These are phyloP conservation scores for Nephila pilipes DNA, from an alignment of 1,140 invertebrate species.

Conservation along the genomic window DNA sequence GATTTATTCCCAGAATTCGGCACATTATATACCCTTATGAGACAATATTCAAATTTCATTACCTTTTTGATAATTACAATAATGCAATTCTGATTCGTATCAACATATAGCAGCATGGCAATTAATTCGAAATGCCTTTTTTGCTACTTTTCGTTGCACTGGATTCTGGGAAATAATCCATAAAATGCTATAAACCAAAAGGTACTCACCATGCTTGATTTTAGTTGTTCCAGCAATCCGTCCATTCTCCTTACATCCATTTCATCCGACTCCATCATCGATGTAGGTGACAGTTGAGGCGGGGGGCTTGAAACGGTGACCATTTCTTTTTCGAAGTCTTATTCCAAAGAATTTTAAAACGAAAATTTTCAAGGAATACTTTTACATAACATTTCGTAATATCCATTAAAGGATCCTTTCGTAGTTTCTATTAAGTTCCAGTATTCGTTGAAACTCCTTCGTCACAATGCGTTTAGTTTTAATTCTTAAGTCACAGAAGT, in stretches of 20 bases:
- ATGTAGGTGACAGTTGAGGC: conserved; percentile 27
- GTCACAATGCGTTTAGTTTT: not conserved
- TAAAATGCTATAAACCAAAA: too few relatives aligned
- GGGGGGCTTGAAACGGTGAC: conserved; percentile 51
- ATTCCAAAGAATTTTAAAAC: not conserved
- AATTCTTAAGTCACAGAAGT: conserved; percentile 53
- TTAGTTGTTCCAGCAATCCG: conserved; percentile 54
- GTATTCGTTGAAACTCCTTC: not conserved
- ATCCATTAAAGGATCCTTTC: not conserved
- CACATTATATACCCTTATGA: too few relatives aligned
- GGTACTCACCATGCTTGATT: conserved; percentile 62
- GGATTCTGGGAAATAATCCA: too few relatives aligned
- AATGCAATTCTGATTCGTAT: too few relatives aligned
- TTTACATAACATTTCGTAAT: not conserved
- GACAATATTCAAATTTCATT: too few relatives aligned
- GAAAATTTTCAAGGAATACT: not conserved
- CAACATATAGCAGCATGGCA: too few relatives aligned
- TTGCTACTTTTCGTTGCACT: too few relatives aligned
- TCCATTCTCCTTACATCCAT: conserved; percentile 31
- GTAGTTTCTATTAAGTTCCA: not conserved
- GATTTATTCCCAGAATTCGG: too few relatives aligned
- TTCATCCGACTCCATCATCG: not conserved
- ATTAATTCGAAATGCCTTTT: too few relatives aligned
- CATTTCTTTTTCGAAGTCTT: conserved; percentile 39
- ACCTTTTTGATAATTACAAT: too few relatives aligned